Conservation (phyloP, 2,797 vertebrate species). For the Sus cebifrons region DNA sequence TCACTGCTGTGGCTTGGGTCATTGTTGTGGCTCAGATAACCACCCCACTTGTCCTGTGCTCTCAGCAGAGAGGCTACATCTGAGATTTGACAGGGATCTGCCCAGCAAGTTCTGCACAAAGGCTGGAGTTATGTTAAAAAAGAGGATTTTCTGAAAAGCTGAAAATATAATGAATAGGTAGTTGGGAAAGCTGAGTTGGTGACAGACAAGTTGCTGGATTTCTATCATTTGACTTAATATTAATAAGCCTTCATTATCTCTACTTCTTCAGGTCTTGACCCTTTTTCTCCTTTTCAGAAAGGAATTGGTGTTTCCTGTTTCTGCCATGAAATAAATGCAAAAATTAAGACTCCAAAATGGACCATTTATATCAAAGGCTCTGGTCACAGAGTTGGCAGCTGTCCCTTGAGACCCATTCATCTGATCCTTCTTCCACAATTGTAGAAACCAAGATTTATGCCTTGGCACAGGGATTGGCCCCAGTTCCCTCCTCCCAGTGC, state of each 20-base stretch:
- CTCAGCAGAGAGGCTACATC: background rate
- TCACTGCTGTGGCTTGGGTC: too few species aligned
- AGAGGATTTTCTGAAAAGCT: background rate
- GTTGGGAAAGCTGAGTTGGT: conserved; percentile 8
- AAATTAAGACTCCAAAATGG: conserved; percentile 11
- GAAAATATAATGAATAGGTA: background rate
- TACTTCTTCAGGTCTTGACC: conserved; percentile 30
- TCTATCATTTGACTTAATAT: conserved; percentile 4
- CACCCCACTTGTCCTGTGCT: background rate
- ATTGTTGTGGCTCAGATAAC: background rate
- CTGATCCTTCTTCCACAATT: background rate
- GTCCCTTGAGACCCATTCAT: background rate
- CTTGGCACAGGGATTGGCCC: background rate
- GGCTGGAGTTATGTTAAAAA: background rate
- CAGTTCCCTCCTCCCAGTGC: too few species aligned
- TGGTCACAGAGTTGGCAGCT: background rate
- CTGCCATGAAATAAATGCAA: conserved; percentile 49
- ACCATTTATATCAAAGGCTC: conserved; percentile 5
- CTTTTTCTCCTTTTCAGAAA: background rate
- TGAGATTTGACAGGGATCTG: background rate
- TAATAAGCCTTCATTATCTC: conserved; percentile 11
- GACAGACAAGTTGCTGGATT: background rate
- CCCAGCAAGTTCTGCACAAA: background rate
- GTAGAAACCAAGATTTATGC: background rate
- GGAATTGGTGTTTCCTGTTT: conserved; percentile 17